Evolutionary conservation across 2,888 invertebrate species (phyloP), one percentile per base, ranked within the genome.

Genomic region (Amiota communis): DNA sequence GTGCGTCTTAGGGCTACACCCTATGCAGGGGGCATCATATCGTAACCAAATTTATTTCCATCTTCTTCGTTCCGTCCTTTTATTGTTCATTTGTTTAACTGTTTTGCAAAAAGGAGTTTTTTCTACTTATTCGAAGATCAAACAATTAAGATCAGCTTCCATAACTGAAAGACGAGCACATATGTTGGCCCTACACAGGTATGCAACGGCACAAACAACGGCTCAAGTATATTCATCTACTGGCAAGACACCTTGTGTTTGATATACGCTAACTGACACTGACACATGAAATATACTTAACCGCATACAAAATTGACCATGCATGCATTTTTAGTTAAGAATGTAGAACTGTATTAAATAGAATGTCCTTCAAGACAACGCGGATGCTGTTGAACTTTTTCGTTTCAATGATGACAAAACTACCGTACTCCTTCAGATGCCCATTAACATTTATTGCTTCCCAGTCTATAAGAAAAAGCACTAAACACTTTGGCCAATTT

Each of bases 131-230:
- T 13, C 65, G 53, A 46, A 75, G 79, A 79, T 86, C 81, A 76
- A 80, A 81, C 81, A 85, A 86, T 87, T 86, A 81, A 81, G 85
- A 82, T 86, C 80, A 76, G 71, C 73, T 78, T 76, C 78, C 70
- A 17, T 17, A 20, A 9, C 53, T 51, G 36, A 59, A 81, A 84
- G 81, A 77, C 81, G 84, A 79, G 81, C 70, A 47, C 71, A 63
- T 61, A 71, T 71, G 67, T 68, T 23, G 53, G 6, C 2, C 36
- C 36, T 36, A 36, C 51, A 48, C 63, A 63, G 63, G 63, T n/a
- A n/a, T n/a, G 63, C 65, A 65, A 15, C 8, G 47, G 47, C 17
- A 15, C n/a, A n/a, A n/a, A 20, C n/a, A 20, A 59, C 9, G 6
- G 59, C 11, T 10, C 20, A 9, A 59, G 59, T 12, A 59, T 15